Evolutionary conservation across 2,888 invertebrate species (phyloP), one percentile per base, ranked within the genome.

Genomic region (Ypsolopha sequella): DNA sequence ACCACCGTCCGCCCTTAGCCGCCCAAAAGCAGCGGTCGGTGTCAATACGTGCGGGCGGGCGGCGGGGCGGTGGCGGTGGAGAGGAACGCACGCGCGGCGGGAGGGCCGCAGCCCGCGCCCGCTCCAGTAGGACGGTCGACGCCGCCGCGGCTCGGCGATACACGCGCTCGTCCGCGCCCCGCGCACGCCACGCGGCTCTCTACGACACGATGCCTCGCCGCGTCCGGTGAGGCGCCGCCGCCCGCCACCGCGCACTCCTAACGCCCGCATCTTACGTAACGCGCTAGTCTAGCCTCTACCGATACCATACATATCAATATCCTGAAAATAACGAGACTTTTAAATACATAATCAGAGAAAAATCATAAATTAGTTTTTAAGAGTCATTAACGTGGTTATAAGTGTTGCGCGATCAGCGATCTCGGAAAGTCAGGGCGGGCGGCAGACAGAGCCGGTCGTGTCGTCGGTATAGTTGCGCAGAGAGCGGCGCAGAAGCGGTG

Each of bases 41-140:
- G 24, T 24, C 24, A 24, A 24, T 24, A 24, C 60, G 64, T 57
- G 62, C 57, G 61, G 24, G 57, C 61, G 60, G 54, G 60, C 60
- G 63, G 69, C 71, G 78, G 70, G 70, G 68, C 70, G 76, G 76
- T 81, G 79, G 80, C 81, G 71, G 80, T 70, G 71, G 70, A 69
- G 58, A 53, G 52, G 36, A 24, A 43, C 50, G 58, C 59, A 64
- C 61, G 60, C 58, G 56, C 59, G 60, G 56, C 54, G 54, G 56
- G 56, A 52, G 55, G 62, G 57, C n/a, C 59, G 59, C 56, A 60
- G 58, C 56, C 57, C 60, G 60, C 60, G 52, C 60, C 59, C 58
- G 56, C 57, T 9, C 38, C 48, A 48, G 48, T 48, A 48, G 39
- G 13, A 48, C 14, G 48, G 14, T 14, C 39, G 45, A 45, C 45